Percentiles rank a stretch among this genome's conserved stretches.
phyloP scores from a whole-genome alignment of 2,888 invertebrate genomes.

The Hesperia comma region DNA sequence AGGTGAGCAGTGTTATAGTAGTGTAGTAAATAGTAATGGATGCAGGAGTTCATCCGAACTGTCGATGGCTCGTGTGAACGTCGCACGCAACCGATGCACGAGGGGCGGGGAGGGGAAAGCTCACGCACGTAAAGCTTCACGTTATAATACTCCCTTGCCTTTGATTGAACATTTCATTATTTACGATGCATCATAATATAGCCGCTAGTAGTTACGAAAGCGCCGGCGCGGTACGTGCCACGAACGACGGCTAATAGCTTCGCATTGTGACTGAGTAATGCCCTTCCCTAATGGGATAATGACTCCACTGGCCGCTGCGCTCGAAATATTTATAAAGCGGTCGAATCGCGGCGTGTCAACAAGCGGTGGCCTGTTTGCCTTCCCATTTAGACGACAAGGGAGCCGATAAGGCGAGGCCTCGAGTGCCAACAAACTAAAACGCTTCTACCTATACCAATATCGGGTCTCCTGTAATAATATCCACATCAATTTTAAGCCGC shows the following conservation, averaged over 20 bases:
- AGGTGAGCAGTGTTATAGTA: conserved; percentile 62
- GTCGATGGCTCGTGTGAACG: conserved; percentile 34
- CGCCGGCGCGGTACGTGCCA: conserved; percentile 40
- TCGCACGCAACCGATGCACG: conserved; percentile 46
- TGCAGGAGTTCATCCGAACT: conserved; percentile 38
- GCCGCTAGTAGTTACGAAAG: conserved; percentile 22
- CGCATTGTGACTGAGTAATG: conserved; percentile 77
- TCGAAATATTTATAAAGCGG: conserved; percentile 80
- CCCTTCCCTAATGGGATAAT: conserved; percentile 80
- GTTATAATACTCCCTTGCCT: conserved; percentile 33
- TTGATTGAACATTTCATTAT: conserved; percentile 20
- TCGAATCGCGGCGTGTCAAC: conserved; percentile 75
- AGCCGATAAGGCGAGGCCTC: conserved; percentile 62
- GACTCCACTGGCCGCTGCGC: conserved; percentile 59
- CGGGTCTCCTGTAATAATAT: conserved; percentile 3
- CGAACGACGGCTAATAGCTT: conserved; percentile 65
- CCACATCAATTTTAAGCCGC: neutral
- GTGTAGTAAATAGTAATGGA: conserved; percentile 44
- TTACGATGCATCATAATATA: conserved; percentile 15
- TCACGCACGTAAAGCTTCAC: conserved; percentile 43
- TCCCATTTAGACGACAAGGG: conserved; percentile 67
- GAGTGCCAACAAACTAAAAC: conserved; percentile 39
- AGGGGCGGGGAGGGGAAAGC: conserved; percentile 46
- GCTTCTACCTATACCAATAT: conserved; percentile 24
- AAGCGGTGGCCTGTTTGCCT: conserved; percentile 71